These are phyloP conservation scores for Lithosia quadra DNA, from an alignment of 2,888 invertebrate genomes.

Conservation along the genomic window DNA sequence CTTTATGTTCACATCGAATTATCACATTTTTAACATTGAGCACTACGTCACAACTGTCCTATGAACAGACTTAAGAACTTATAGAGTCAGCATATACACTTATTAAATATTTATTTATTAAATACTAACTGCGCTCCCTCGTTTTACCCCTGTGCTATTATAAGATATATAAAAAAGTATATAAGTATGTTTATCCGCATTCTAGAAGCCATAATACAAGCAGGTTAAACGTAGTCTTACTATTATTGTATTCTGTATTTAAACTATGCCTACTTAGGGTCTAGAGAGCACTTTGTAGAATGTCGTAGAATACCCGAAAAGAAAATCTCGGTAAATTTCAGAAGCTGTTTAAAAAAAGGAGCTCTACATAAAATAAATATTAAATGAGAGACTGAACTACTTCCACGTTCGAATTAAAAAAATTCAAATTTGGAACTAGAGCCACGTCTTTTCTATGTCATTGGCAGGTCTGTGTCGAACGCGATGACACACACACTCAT, in stretches of 20 bases:
- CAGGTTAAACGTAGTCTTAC: too few relatives aligned
- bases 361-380: background rate
- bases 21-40: slow-evolving; percentile 61
- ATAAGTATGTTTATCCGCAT: too few relatives aligned
- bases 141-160: too few relatives aligned
- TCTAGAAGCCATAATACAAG: too few relatives aligned
- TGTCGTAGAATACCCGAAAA: too few relatives aligned
- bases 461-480: slow-evolving; percentile 31
- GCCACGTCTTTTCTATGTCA: slow-evolving; percentile 27
- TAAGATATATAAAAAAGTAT: too few relatives aligned
- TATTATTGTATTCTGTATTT: too few relatives aligned
- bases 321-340: background rate
- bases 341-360: background rate
- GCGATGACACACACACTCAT: slow-evolving; percentile 21
- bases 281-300: too few relatives aligned
- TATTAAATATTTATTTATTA: background rate
- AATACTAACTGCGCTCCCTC: too few relatives aligned
- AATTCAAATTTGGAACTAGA: slow-evolving; percentile 4
- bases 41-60: slow-evolving; percentile 34
- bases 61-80: slow-evolving; percentile 30
- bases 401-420: background rate
- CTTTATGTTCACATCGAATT: slow-evolving; percentile 37
- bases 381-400: background rate
- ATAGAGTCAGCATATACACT: slow-evolving; percentile 11
- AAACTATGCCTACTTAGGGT: too few relatives aligned